Evolutionary conservation across 2,888 invertebrate genomes (phyloP), one percentile per base, ranked within the genome.

Genomic region (Netelia inedita): DNA sequence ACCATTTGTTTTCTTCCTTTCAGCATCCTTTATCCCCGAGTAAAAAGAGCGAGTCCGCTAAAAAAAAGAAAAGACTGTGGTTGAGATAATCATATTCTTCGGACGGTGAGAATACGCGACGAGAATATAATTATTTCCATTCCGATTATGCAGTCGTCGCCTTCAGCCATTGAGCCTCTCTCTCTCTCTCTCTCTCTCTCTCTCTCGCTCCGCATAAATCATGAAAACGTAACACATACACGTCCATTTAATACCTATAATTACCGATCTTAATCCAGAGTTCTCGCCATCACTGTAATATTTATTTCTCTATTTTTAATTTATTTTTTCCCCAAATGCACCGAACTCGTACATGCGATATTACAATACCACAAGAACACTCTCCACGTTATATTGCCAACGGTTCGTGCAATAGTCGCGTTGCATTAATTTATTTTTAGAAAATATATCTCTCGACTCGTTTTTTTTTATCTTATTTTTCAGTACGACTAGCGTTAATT

Each of bases 221-320:
- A 79, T 65, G 65, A 75, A 76, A 68, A 61, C 21, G 9, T 68
- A 59, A 28, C 14, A 50, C 53, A 69, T 57, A 79, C 41, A 75
- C 79, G 79, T 79, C 59, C 35, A 35, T 35, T n/a, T n/a, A 35
- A 35, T 35, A 35, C 35, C 1, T 35, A 6, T 83, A 83, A 83
- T 83, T 83, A 79, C 66, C 79, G 74, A 74, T 79, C 41, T 79
- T 46, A 69, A 69, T 79, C 83, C 71, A 71, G 41, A 41, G 63
- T 41, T 5, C 53, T 46, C 74, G 43, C 41, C 53, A 53, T 65
- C 23, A 23, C 46, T n/a, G 10, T 55, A 23, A 79, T 53, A 57
- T 63, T 72, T 79, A 21, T 53, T 43, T 57, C 1, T 35, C 43
- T 28, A 21, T 65, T 19, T 57, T 83, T 66, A 61, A 63, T 76